Evolutionary conservation across 64 coral and sea anemone species (phyloP), one percentile per base, ranked within the genome.

Genomic region (Catalaphyllia jardinei): DNA sequence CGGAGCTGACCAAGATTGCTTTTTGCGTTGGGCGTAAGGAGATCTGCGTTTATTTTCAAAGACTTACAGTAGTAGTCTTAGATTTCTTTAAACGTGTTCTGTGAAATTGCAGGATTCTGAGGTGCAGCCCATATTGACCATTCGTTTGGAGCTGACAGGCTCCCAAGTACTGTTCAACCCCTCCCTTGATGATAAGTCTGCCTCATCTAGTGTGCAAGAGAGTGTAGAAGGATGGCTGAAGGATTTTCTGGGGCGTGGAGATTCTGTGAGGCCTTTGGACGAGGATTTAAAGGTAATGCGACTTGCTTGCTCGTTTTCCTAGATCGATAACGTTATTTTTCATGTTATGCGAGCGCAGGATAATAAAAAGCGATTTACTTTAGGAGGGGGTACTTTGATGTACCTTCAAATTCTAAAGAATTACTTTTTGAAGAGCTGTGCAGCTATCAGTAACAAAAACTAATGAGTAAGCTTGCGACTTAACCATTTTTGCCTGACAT

Each of bases 141-240:
- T 99, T 83, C 90, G 97, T 20, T 91, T 99, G 46, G 97, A 95
- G 85, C 88, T 99, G 67, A 84, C 89, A 74, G 96, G 96, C 29
- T 91, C 93, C 8, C 89, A 95, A 84, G 96, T 98, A 22, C 62
- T 95, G 62, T 98, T 98, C 79, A 98, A 93, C 57, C 96, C 96
- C 12, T 93, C 91, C 14, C 86, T 99, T 62, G 97, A 99, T 69
- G 88, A 93, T 0, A 83, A 89, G 38, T 90, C 94, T 33, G 97
- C 97, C 10, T 87, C 88, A 16, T 72, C 39, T 50, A 99, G 97
- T 74, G 97, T 99, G 2, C 97, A 99, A 63, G 93, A 99, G 24
- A 88, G 63, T 29, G 88, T 93, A 3, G 50, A 89, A 24, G 79
- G 64, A 30, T 95, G 93, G 93, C 74, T 95, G 42, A 80, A 99